Evolutionary conservation across 2,888 invertebrate species (phyloP), one percentile per base, ranked within the genome.

Genomic region (Dorcus hopei): DNA sequence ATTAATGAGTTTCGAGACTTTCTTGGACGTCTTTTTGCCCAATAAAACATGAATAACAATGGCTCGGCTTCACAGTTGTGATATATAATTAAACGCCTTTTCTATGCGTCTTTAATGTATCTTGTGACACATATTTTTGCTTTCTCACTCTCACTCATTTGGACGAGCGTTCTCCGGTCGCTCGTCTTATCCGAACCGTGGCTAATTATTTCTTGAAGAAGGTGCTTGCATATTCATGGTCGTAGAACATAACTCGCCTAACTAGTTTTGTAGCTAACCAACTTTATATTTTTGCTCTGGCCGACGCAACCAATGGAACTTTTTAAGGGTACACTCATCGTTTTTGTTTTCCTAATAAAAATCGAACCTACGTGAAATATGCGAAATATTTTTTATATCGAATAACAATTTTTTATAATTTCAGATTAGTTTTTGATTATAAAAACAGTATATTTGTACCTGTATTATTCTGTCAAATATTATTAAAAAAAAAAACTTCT

Each of bases 181-280:
- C 45, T 45, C 45, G 11, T 45, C 19, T 45, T 45, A 23, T 45
- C 16, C 45, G 45, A 45, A 45, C 45, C 45, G 45, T 45, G 45
- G 45, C 45, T 61, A 59, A 61, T 64, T 61, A 61, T 62, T 62
- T 58, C 61, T 60, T 33, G 26, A 52, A 48, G 59, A 58, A 62
- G 58, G 58, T 63, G 61, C 57, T 57, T 59, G 55, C 70, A 72
- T 72, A 70, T 71, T 71, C 72, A 73, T 71, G 71, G 70, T 69
- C 70, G 69, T 66, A 67, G 67, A 69, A 70, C 65, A 69, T 68
- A 71, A 73, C 72, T 73, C 66, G 73, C 70, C 67, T 69, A 67
- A 72, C 72, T 64, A 71, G 72, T 72, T 73, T 71, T 65, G 65
- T 68, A 65, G 62, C 62, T 64, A 61, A 58, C 62, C 57, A 50